A percentile compares a stretch with the other conserved stretches of the same genome.
phyloP scores from a whole-genome alignment of 2,113 vertebrate species.

The Rhea pennata region DNA sequence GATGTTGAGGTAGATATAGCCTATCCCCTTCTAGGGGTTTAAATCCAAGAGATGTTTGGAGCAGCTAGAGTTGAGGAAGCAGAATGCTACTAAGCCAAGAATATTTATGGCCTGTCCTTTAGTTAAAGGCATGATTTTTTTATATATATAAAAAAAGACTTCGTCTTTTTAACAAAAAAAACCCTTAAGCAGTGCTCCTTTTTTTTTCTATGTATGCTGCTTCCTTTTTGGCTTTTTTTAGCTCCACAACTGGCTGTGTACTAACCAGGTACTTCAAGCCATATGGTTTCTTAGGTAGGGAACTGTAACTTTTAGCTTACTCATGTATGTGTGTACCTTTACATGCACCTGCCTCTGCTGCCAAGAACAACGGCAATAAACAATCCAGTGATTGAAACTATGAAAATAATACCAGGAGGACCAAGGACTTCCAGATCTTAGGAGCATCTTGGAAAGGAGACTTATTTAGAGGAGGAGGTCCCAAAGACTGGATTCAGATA shows the following conservation, averaged over 20 bases:
- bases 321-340: not conserved
- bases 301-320: not conserved
- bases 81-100: not conserved
- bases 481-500: not conserved
- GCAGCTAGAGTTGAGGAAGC: not conserved
- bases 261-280: not conserved
- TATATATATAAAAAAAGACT: too few species aligned
- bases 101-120: not conserved
- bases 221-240: not conserved
- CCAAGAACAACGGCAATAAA: not conserved
- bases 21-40: not conserved
- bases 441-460: not conserved
- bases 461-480: not conserved
- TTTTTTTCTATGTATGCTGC: not conserved
- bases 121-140: not conserved
- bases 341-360: not conserved
- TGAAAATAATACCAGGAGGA: not conserved
- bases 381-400: not conserved
- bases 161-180: not conserved
- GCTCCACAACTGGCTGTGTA: not conserved
- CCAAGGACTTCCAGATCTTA: not conserved
- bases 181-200: not conserved
- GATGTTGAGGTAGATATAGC: not conserved
- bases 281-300: not conserved
- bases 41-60: not conserved